Base-by-base conservation (phyloP, 2,888 invertebrate species). In the Drosophila aldrichi region DNA sequence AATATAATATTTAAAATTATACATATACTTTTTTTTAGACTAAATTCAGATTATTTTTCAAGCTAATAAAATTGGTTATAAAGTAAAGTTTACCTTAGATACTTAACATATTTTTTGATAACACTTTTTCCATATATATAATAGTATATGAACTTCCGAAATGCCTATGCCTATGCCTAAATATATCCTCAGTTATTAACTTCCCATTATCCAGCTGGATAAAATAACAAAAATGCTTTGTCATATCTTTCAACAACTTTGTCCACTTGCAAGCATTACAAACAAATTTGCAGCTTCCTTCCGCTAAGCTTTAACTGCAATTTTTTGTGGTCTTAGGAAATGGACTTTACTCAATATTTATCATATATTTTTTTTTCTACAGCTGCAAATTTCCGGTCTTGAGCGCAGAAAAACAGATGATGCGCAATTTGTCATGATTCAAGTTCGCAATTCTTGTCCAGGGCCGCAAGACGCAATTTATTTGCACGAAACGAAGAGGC, bases 351-450 rank as follows among this genome's bases (percentile, higher is more conserved):
- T 54, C 4, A 4, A 14, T 12, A n/a, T 14, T 38, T 20, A n/a
- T 16, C 18, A 54, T 38, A 18, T 44, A n/a, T 7, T 20, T 29
- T 14, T 20, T 7, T 20, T 29, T 14, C 18, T 1, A 48, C 22
- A 12, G 66, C 55, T 65, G 18, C 57, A 62, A 66, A 79, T 79
- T 79, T 76, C 75, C 80, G 70, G 70, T 69, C 48, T 70, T 44
- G 55, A 16, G 54, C 51, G 48, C 52, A 67, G 12, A 20, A 20
- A 18, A 40, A 83, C 63, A 55, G 58, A 74, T 46, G 79, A 68
- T 82, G 65, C 86, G 65, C 63, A 86, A 88, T 71, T 68, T 73
- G 48, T 64, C 62, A 71, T 77, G 82, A 85, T 68, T 65, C 79
- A 82, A 41, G 63, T 68, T 66, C 88, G 85, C n/a, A 67, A 84